A percentile compares a stretch with the other conserved stretches of the same genome.
phyloP scores from a whole-genome alignment of 35 echinoderm and acorn worm species.

The Ophiothrix spiculata region DNA sequence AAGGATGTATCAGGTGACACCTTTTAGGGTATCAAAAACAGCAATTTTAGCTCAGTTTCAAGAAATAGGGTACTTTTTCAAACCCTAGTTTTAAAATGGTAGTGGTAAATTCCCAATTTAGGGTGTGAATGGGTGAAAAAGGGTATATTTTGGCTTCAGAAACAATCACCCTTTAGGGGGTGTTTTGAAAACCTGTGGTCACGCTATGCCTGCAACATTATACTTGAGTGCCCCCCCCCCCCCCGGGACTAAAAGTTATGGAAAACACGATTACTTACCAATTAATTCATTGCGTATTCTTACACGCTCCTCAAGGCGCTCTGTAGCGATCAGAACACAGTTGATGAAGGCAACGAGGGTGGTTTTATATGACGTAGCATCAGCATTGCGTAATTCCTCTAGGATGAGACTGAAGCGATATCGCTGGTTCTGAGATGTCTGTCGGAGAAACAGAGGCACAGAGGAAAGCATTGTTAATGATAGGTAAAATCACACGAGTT shows the following conservation, averaged over 20 bases:
- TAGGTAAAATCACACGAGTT: neutral
- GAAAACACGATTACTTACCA: constrained; percentile 75
- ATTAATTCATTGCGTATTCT: constrained; percentile 82
- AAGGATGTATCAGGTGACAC: too few relatives aligned
- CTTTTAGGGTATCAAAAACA: too few relatives aligned
- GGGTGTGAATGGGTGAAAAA: too few relatives aligned
- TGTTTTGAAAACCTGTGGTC: too few relatives aligned
- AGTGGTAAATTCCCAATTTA: too few relatives aligned
- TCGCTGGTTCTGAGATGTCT: constrained; percentile 64
- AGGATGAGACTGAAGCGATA: constrained; percentile 91
- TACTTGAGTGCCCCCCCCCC: too few relatives aligned
- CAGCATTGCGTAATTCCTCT: constrained; percentile 66
- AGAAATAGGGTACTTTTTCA: too few relatives aligned
- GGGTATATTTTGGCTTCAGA: too few relatives aligned
- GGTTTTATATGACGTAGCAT: constrained; percentile 69
- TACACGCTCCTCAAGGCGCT: constrained; percentile 69
- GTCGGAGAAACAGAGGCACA: neutral
- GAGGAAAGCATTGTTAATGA: neutral
- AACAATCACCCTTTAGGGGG: too few relatives aligned
- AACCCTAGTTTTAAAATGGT: too few relatives aligned
- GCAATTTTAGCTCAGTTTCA: too few relatives aligned
- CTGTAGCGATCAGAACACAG: constrained; percentile 77
- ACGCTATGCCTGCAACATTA: too few relatives aligned
- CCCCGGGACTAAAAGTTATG: neutral
- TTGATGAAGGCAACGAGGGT: constrained; percentile 89